Evolutionary conservation across 2,797 vertebrate species (phyloP).

Genomic region (Pelodytes ibericus): DNA sequence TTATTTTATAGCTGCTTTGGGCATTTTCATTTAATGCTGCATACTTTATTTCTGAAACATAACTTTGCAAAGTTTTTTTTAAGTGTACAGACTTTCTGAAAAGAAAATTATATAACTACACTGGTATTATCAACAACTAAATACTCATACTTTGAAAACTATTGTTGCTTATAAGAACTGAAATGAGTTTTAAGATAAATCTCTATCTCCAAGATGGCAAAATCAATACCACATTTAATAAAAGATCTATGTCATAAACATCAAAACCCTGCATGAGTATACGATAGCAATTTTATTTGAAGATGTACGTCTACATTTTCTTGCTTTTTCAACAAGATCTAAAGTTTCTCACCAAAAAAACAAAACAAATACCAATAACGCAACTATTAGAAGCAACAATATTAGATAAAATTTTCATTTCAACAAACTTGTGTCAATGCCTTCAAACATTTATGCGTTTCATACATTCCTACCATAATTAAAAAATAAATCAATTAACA

Average conservation of each 20-base stretch:
- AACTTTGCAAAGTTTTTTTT: neutral
- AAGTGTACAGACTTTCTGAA: neutral
- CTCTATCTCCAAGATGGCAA: neutral
- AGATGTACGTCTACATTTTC: neutral
- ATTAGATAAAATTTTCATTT: neutral
- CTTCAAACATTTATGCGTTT: neutral
- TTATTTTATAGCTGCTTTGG: neutral
- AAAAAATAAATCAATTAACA: too few relatives aligned
- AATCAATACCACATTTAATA: slow-evolving; percentile 4
- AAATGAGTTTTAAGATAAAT: neutral
- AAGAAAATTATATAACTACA: slow-evolving; percentile 5
- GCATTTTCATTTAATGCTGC: neutral
- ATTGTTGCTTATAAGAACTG: neutral
- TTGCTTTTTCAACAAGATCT: neutral
- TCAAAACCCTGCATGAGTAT: neutral
- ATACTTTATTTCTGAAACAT: neutral
- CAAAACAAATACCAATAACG: too few relatives aligned
- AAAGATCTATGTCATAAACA: slow-evolving; percentile 6
- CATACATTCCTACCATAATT: too few relatives aligned
- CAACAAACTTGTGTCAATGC: neutral
- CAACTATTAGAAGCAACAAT: neutral
- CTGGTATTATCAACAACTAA: neutral
- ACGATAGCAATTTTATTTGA: neutral
- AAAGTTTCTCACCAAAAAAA: too few relatives aligned
- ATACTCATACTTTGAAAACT: neutral